Base-by-base conservation (phyloP, 2,797 vertebrate species). In the Gouania willdenowi region DNA sequence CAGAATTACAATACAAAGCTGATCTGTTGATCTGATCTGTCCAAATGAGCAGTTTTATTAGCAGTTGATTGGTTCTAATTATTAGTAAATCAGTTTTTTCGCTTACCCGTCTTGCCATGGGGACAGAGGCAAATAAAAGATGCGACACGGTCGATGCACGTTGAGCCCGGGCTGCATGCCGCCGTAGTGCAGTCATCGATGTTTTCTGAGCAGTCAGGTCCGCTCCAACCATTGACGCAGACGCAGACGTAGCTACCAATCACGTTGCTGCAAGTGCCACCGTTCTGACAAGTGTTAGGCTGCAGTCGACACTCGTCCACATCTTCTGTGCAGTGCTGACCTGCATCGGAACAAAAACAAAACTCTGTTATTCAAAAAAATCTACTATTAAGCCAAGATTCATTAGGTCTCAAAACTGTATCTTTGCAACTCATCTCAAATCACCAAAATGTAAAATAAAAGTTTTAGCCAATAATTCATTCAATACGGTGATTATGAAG, bases 281-380 rank as follows among this genome's bases (percentile, higher is more conserved):
- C 90, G 1, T 92, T 92, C 66, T 89, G 90, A 66, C 90, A 92
- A 6, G 90, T 85, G 60, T 92, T 92, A 26, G 90, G 90, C 79
- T 92, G 90, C 54, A 91, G 76, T 16, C 80, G 85, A 44, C 90
- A 92, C 75, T 92, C 90, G 3, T 92, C 88, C 45, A 92, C 90
- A 4, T 92, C 90, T 41, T 91, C 87, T 1, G 77, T 91, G 24
- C 90, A 92, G 77, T 82, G 88, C 66, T 91, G 90, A 61, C 90
- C 90, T 91, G 58, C 24, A 19, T 38, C 23, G 3, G 23, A 18
- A 23, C 19, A 6, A 13, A 13, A n/a, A n/a, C n/a, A n/a, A n/a
- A n/a, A n/a, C n/a, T n/a, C n/a, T n/a, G n/a, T n/a, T n/a, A n/a
- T n/a, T n/a, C n/a, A n/a, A n/a, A n/a, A n/a, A n/a, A n/a, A n/a